Evolutionary conservation across 2,113 vertebrate genomes (phyloP).

Genomic region (Lethenteron reissneri): DNA sequence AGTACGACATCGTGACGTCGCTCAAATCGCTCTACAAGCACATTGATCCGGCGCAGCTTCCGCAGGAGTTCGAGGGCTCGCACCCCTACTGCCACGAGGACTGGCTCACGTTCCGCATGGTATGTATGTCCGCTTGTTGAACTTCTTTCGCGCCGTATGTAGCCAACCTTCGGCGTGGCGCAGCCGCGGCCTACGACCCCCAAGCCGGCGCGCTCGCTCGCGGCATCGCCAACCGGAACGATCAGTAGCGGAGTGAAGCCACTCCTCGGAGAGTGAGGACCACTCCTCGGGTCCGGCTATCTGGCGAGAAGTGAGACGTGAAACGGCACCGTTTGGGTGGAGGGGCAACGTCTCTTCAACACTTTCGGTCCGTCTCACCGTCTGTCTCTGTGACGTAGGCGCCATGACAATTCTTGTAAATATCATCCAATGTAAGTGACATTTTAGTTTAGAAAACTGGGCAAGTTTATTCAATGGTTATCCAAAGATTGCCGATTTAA

Average conservation of each 20-base stretch:
- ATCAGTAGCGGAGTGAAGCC: too few species aligned
- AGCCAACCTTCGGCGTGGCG: background rate
- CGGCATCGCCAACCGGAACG: background rate
- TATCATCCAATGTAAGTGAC: too few species aligned
- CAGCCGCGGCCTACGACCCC: too few species aligned
- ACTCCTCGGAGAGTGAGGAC: background rate
- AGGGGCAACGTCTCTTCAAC: too few species aligned
- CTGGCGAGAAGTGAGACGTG: too few species aligned
- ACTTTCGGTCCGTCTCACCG: too few species aligned
- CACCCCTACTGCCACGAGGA: conserved; percentile 45
- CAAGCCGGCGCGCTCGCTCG: background rate
- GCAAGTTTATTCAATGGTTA: too few species aligned
- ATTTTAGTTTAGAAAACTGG: too few species aligned
- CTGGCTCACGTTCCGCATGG: conserved; percentile 61
- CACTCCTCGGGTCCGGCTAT: background rate
- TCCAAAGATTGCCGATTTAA: too few species aligned
- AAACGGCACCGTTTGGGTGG: too few species aligned
- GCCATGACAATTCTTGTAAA: too few species aligned
- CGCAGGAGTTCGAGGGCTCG: conserved; percentile 40
- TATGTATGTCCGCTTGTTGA: conserved; percentile 21
- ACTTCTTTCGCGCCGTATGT: background rate
- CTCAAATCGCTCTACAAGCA: conserved; percentile 46
- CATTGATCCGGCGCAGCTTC: conserved; percentile 39
- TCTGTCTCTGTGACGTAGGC: too few species aligned
- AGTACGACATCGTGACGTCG: conserved; percentile 49